Percentiles rank a stretch among this genome's conserved stretches.
Evolutionary conservation across 2,113 vertebrate species (phyloP).

Genomic region (Leucopsar rothschildi): DNA sequence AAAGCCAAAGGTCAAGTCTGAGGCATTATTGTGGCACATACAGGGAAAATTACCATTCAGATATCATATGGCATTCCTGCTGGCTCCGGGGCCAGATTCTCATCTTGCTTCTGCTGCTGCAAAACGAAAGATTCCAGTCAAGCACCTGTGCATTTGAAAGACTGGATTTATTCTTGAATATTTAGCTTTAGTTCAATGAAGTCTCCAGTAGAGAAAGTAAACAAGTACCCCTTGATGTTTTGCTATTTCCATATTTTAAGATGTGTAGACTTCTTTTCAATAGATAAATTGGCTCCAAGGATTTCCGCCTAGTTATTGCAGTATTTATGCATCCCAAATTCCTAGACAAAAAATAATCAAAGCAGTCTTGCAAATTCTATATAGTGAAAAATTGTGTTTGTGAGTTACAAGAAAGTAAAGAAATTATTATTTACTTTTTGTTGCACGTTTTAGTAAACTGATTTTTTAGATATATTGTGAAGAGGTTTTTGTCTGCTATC

Average conservation of each 20-base stretch:
- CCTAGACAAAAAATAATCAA: not conserved
- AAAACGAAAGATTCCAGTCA: not conserved
- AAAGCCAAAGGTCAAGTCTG: constrained; percentile 57
- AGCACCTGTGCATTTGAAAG: constrained; percentile 1
- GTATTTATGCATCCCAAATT: not conserved
- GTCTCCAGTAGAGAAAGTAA: not conserved
- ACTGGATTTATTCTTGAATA: not conserved
- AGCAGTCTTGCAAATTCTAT: not conserved
- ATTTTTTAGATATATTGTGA: not conserved
- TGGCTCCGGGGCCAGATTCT: not conserved
- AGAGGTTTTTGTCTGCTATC: not conserved
- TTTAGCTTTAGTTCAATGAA: not conserved
- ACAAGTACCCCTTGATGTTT: not conserved
- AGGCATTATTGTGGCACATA: constrained; percentile 47
- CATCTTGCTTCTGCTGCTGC: not conserved
- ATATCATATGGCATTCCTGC: constrained; percentile 39
- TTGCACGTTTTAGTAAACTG: not conserved
- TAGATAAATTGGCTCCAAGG: not conserved
- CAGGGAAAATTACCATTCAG: constrained; percentile 60
- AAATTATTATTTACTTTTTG: not conserved
- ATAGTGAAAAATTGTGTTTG: not conserved
- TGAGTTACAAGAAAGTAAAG: not conserved
- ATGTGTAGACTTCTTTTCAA: not conserved
- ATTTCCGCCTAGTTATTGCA: not conserved
- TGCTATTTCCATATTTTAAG: not conserved